Evolutionary conservation across 1,140 invertebrate genomes (phyloP).

Genomic region (Pantala flavescens): DNA sequence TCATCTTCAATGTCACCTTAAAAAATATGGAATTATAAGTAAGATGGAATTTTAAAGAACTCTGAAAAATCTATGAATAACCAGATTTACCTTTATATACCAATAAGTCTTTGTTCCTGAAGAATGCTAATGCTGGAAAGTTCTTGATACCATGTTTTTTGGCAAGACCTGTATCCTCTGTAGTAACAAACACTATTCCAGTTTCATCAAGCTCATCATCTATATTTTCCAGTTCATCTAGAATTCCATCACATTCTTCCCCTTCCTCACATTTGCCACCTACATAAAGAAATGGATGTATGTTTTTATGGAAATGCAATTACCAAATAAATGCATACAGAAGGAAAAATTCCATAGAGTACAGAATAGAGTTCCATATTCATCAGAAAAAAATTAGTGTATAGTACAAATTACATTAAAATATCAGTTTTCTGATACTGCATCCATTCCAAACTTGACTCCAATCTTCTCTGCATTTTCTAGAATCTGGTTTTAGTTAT

Average conservation of each 20-base stretch:
- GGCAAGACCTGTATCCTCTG: conserved; percentile 68
- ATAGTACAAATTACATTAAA: no score
- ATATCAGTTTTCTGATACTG: no score
- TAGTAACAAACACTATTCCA: conserved; percentile 88
- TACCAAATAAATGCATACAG: no score
- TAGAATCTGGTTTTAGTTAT: no score
- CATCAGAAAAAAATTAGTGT: no score
- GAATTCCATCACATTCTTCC: conserved; percentile 70
- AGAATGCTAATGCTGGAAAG: conserved; percentile 80
- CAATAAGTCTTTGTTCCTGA: conserved; percentile 78
- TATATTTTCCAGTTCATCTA: conserved; percentile 81
- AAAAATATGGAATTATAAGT: conserved; percentile 21
- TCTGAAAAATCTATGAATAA: neutral
- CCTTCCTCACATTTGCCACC: conserved; percentile 78
- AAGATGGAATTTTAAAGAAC: neutral
- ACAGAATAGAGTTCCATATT: neutral
- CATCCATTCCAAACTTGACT: no score
- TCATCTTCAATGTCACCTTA: conserved; percentile 78
- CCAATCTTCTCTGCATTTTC: no score
- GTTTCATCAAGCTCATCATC: conserved; percentile 89
- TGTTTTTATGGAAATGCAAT: neutral
- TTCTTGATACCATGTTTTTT: conserved; percentile 76
- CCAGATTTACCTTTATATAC: conserved; percentile 48
- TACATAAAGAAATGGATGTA: conserved; percentile 26
- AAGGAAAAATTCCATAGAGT: conserved; percentile 21